Evolutionary conservation across 2,113 vertebrate species (phyloP).

Genomic region (Oryzias melastigma): DNA sequence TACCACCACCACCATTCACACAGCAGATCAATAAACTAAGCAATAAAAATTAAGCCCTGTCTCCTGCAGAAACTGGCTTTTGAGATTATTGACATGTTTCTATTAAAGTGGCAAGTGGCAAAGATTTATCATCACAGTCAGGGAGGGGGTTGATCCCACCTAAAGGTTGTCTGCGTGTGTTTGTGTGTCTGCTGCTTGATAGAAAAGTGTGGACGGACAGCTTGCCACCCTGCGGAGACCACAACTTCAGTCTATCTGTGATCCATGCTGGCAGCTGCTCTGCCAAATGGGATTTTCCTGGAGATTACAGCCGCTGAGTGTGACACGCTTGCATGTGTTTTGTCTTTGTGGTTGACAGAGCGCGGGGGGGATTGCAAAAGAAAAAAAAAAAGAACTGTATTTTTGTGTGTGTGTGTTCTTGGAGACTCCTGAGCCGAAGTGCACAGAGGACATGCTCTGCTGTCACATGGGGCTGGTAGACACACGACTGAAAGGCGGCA

Average conservation of each 20-base stretch:
- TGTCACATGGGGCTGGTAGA: slow-evolving; percentile 63
- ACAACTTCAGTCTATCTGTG: slow-evolving; percentile 63
- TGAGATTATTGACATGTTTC: slow-evolving; percentile 45
- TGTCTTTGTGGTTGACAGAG: slow-evolving; percentile 64
- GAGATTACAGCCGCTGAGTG: slow-evolving; percentile 75
- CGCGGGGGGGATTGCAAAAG: slow-evolving; percentile 36
- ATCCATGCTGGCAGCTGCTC: slow-evolving; percentile 78
- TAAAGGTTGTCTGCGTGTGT: slow-evolving; percentile 27
- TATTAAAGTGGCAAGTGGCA: slow-evolving; percentile 50
- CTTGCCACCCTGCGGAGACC: slow-evolving; percentile 78
- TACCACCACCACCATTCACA: not conserved
- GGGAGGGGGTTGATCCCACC: slow-evolving; percentile 38
- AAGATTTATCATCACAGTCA: slow-evolving; percentile 45
- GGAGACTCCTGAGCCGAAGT: slow-evolving; percentile 38
- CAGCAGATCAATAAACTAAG: slow-evolving; percentile 50
- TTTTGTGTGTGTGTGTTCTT: slow-evolving; percentile 15
- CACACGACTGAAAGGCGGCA: slow-evolving; percentile 56
- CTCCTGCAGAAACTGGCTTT: slow-evolving; percentile 45
- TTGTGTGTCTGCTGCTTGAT: slow-evolving; percentile 19
- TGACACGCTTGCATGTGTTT: slow-evolving; percentile 67
- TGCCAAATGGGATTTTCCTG: slow-evolving; percentile 80
- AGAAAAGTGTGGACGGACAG: slow-evolving; percentile 70
- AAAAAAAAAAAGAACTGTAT: slow-evolving; percentile 45
- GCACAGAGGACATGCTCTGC: slow-evolving; percentile 57
- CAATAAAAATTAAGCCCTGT: slow-evolving; percentile 52